Base-by-base conservation (phyloP, 2,888 invertebrate genomes). In the Drosophila longiperda region DNA sequence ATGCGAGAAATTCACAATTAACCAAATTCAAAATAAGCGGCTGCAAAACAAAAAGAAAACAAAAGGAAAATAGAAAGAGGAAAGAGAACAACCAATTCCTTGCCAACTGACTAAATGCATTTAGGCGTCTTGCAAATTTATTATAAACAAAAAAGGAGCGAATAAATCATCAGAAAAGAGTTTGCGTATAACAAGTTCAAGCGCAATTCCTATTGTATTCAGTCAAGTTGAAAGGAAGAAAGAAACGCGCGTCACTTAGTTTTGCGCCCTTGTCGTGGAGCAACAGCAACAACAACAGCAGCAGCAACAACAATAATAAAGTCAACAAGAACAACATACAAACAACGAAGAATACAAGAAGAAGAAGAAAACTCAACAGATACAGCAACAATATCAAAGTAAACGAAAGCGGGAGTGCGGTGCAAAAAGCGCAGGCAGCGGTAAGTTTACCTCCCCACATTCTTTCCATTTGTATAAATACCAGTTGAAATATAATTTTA, bases 381-480 rank as follows among this genome's bases (percentile, higher is more conserved):
- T 38, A 49, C 59, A 32, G 34, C 7, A 42, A 23, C 17, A 34
- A 6, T 26, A 55, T 20, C 33, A 45, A 50, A 48, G 42, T 32
- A 33, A 54, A 45, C 50, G 54, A 17, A 36, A 50, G 34, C 34
- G 58, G n/a, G 42, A 58, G 63, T 64, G 66, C 45, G 36, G 57
- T 54, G 59, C 73, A 63, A 71, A 66, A 63, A 76, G 82, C 78
- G 82, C 80, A 80, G 89, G 82, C 74, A 91, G 81, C 85, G 91
- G 90, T 91, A 88, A 88, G 90, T 80, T 80, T 3, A 26, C 20
- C 8, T 32, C n/a, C 12, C 32, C 4, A 49, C 17, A 17, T 29
- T 6, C 33, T 38, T n/a, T 23, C 3, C 52, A 1, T 20, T 7
- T 23, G 26, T 48, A 23, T 11, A 11, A 36, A 48, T 33, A n/a